phyloP scores from a whole-genome alignment of 2,888 invertebrate genomes.

The Dugesia japonica region DNA sequence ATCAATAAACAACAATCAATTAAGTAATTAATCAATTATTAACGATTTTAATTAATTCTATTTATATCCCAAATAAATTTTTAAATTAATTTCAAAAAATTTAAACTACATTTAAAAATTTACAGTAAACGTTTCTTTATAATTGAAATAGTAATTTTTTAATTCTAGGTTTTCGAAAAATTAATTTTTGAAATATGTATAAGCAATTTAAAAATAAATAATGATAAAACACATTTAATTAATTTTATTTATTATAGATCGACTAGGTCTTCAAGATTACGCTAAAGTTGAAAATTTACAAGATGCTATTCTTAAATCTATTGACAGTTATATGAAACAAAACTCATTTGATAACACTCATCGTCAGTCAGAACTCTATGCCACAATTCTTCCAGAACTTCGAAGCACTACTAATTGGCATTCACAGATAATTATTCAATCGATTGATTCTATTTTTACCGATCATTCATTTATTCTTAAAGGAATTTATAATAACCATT shows the following conservation, averaged over 20 bases:
- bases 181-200: no score
- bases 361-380: background rate
- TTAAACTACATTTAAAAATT: no score
- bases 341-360: constrained; percentile 12
- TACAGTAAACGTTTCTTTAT: no score
- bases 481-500: background rate
- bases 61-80: no score
- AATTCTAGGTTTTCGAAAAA: no score
- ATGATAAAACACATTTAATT: no score
- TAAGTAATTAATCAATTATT: no score
- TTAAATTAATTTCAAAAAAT: no score
- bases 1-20: no score
- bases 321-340: background rate
- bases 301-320: background rate
- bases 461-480: background rate
- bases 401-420: background rate
- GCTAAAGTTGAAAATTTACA: constrained; percentile 4
- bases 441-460: background rate
- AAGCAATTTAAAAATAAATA: no score
- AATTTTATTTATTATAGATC: background rate
- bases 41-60: no score
- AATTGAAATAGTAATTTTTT: no score
- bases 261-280: background rate
- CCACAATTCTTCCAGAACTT: background rate
- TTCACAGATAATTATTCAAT: background rate